phyloP scores from a whole-genome alignment of 1,140 invertebrate species.

The Lysiphlebus fabarum region DNA sequence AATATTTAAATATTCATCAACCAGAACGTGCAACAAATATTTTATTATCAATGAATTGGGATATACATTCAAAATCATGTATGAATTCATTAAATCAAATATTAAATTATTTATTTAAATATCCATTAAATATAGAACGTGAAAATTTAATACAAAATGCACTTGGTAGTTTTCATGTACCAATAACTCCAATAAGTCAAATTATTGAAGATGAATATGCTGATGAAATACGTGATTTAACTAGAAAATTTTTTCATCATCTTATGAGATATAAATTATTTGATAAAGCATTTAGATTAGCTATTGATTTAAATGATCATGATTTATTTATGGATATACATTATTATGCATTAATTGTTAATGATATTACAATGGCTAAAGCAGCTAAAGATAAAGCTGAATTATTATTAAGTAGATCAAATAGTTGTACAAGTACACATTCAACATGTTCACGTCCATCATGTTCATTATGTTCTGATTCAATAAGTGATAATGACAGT shows the following conservation, averaged over 20 bases:
- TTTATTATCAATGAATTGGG: slow-evolving; percentile 69
- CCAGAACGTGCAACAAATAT: slow-evolving; percentile 69
- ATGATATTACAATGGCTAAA: slow-evolving; percentile 67
- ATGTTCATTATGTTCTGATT: slow-evolving; percentile 56
- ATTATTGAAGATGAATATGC: slow-evolving; percentile 68
- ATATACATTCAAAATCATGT: slow-evolving; percentile 65
- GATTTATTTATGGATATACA: slow-evolving; percentile 83
- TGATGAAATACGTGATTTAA: slow-evolving; percentile 70
- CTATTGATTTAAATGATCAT: slow-evolving; percentile 77
- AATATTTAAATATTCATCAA: slow-evolving; percentile 65
- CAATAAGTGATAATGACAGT: slow-evolving; percentile 50
- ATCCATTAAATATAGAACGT: slow-evolving; percentile 63
- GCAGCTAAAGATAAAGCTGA: slow-evolving; percentile 74
- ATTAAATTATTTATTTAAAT: slow-evolving; percentile 66
- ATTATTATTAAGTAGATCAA: slow-evolving; percentile 60
- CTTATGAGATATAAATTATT: slow-evolving; percentile 74
- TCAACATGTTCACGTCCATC: slow-evolving; percentile 61
- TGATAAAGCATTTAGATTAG: slow-evolving; percentile 82
- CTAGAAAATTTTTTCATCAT: slow-evolving; percentile 75
- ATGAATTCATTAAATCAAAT: slow-evolving; percentile 70
- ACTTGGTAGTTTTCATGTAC: slow-evolving; percentile 69
- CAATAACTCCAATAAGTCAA: slow-evolving; percentile 62
- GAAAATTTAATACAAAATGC: slow-evolving; percentile 68
- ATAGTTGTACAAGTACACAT: slow-evolving; percentile 57
- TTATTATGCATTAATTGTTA: slow-evolving; percentile 69